Conservation (phyloP, 2,113 vertebrate genomes). For the Stictonetta naevosa region DNA sequence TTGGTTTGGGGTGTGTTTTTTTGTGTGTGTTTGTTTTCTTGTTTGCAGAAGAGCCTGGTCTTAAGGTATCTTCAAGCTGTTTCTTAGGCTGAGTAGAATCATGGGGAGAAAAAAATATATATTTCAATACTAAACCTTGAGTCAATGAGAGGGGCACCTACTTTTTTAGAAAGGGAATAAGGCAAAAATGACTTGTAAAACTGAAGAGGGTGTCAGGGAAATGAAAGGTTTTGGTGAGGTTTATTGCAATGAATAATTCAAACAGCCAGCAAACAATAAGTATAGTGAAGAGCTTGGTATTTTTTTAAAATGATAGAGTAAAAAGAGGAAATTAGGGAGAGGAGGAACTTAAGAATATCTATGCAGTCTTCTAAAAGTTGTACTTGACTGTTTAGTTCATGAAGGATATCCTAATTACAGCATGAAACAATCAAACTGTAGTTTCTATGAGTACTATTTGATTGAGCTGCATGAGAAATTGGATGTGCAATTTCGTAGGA, state of each 20-base stretch:
- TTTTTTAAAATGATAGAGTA: not conserved
- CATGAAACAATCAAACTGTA: constrained; percentile 37
- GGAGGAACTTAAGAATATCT: not conserved
- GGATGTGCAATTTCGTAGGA: constrained; percentile 76
- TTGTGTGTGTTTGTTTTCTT: not conserved
- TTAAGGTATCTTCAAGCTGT: not conserved
- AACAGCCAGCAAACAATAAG: not conserved
- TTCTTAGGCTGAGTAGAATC: not conserved
- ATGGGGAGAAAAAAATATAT: not conserved
- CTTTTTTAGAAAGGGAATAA: not conserved
- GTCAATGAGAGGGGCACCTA: not conserved
- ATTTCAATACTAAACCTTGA: not conserved
- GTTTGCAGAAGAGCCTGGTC: not conserved
- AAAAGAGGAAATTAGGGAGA: not conserved
- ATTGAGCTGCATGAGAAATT: constrained; percentile 67
- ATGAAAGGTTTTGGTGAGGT: not conserved
- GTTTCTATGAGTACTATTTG: constrained; percentile 47
- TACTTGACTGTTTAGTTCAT: not conserved
- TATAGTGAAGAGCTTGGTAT: not conserved
- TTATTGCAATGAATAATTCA: not conserved
- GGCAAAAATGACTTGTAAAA: not conserved
- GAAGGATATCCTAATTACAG: not conserved
- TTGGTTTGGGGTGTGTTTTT: not conserved
- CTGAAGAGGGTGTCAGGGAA: not conserved
- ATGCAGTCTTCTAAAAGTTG: not conserved